Evolutionary conservation across 1,140 invertebrate genomes (phyloP).

Genomic region (Brachionus angularis): DNA sequence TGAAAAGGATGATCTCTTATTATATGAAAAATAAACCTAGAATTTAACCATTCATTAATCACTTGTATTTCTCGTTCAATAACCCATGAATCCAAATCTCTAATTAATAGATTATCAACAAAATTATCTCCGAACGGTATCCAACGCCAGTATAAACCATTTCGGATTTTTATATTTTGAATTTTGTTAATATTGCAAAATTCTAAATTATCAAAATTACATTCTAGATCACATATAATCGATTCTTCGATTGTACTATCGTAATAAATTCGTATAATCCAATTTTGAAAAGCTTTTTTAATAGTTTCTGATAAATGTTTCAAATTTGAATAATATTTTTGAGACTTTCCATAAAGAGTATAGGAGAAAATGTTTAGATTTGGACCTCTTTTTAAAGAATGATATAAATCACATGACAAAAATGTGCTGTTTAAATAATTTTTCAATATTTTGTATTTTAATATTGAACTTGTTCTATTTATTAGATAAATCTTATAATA

Average conservation of each 20-base stretch:
- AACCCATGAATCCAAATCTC: constrained; percentile 30
- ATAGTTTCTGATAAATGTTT: neutral
- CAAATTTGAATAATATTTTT: constrained; percentile 12
- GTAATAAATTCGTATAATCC: constrained; percentile 37
- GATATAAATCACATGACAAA: constrained; percentile 17
- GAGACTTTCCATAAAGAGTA: constrained; percentile 37
- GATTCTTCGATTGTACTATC: constrained; percentile 23
- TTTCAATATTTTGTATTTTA: neutral
- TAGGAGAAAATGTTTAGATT: constrained; percentile 13
- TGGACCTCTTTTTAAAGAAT: neutral
- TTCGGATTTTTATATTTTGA: neutral
- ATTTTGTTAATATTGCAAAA: constrained; percentile 21
- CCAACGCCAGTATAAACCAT: constrained; percentile 38
- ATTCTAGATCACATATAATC: constrained; percentile 28
- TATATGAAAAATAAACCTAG: neutral
- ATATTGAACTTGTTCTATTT: neutral
- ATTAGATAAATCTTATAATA: too few relatives aligned
- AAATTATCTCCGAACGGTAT: constrained; percentile 19
- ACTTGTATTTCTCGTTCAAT: constrained; percentile 10
- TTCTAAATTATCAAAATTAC: neutral
- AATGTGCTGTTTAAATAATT: neutral
- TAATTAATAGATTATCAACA: constrained; percentile 18
- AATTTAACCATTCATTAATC: constrained; percentile 10
- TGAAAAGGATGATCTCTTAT: constrained; percentile 43
- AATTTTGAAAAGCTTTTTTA: constrained; percentile 5